phyloP scores from a whole-genome alignment of 2,797 vertebrate species.

The Garrulus glandarius region DNA sequence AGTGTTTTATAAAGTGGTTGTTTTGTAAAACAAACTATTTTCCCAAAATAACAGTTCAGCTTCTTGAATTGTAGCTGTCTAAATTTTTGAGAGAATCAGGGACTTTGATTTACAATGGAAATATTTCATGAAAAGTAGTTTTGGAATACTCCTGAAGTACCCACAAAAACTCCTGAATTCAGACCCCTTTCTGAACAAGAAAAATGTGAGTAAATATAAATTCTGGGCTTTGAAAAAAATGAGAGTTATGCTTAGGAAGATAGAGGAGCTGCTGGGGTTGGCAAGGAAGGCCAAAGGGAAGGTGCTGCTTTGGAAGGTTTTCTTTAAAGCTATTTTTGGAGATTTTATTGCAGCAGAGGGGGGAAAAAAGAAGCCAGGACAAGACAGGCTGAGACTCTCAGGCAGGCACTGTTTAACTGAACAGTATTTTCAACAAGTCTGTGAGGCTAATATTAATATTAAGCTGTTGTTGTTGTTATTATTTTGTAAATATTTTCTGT shows the following conservation, averaged over 20 bases:
- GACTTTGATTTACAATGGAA: background rate
- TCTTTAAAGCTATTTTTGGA: background rate
- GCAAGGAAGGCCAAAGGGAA: background rate
- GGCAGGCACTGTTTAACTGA: background rate
- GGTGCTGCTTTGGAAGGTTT: background rate
- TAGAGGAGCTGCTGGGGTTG: background rate
- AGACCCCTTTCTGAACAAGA: background rate
- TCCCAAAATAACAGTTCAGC: background rate
- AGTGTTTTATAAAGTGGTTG: background rate
- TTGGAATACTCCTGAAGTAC: fast-evolving
- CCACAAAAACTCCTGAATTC: background rate
- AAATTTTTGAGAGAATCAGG: background rate
- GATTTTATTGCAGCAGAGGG: background rate
- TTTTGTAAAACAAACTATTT: background rate
- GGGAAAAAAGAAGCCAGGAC: background rate
- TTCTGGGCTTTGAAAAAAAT: background rate
- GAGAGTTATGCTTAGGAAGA: background rate
- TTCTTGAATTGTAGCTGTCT: background rate
- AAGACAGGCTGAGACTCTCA: background rate
- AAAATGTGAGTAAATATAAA: background rate
- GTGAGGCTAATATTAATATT: background rate
- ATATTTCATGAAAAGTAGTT: background rate
- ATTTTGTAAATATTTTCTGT: background rate
- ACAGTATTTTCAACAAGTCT: background rate
- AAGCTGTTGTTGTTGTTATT: background rate